Conservation (phyloP, 2,113 vertebrate species). For the Butastur rufipennis region DNA sequence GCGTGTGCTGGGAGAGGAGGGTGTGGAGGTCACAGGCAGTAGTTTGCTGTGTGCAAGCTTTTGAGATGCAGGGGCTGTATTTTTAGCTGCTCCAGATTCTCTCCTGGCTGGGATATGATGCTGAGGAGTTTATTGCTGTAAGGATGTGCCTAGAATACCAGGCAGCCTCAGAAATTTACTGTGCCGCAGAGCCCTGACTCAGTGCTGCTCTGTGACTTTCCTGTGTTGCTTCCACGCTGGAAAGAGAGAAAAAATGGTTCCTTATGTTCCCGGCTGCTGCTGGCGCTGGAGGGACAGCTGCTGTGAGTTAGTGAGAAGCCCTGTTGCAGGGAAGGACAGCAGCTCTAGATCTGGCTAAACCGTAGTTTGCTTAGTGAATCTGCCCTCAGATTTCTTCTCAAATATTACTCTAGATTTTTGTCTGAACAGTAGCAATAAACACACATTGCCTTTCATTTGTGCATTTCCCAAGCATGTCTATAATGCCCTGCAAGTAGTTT, state of each 20-base stretch:
- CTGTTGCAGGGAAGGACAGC: neutral
- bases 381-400: neutral
- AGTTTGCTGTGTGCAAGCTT: conserved; percentile 8
- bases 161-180: conserved; percentile 60
- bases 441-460: neutral
- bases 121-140: conserved; percentile 61
- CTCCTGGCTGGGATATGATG: conserved; percentile 50
- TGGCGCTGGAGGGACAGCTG: conserved; percentile 10
- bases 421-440: neutral
- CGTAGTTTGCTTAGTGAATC: neutral
- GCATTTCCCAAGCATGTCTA: neutral
- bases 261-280: neutral
- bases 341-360: neutral
- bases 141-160: conserved; percentile 69
- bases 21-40: conserved; percentile 20
- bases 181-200: conserved; percentile 62
- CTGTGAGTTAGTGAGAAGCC: conserved; percentile 35
- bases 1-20: neutral
- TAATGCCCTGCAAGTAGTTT: neutral
- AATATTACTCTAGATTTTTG: neutral
- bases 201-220: conserved; percentile 42
- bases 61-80: conserved; percentile 55
- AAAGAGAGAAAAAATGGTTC: conserved; percentile 39
- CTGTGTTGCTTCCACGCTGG: neutral
- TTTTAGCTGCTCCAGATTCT: conserved; percentile 73